Percentiles rank a stretch among this genome's conserved stretches.
Conservation (phyloP, 2,888 invertebrate species). For the Andrena marginata region DNA sequence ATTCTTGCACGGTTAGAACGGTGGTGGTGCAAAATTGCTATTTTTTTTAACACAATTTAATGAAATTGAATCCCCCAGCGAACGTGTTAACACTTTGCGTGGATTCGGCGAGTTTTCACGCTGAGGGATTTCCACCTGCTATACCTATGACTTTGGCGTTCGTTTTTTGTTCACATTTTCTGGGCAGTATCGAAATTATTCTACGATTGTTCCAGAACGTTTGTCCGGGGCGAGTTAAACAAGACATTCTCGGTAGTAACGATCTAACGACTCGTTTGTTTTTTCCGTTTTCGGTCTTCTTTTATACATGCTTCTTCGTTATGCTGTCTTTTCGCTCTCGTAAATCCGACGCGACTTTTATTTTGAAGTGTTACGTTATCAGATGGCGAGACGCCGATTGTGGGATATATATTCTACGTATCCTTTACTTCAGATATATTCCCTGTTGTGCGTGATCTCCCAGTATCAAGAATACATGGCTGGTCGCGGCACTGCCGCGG, state of each 20-base stretch:
- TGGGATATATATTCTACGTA: constrained; percentile 13
- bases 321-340: not conserved
- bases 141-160: no score
- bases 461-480: constrained; percentile 93
- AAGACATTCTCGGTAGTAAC: not conserved
- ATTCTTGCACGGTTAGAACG: no score
- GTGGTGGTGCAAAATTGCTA: no score
- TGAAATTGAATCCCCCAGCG: no score
- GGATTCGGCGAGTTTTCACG: no score
- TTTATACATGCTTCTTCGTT: not conserved
- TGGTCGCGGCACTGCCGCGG: constrained; percentile 90
- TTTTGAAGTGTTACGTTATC: constrained; percentile 20
- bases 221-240: no score
- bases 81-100: no score
- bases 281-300: not conserved
- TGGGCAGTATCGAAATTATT: no score
- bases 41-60: no score
- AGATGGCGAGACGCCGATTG: not conserved
- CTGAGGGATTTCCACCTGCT: no score
- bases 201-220: no score
- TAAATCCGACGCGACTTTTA: not conserved
- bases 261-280: not conserved
- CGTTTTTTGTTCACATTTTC: no score
- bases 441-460: constrained; percentile 93
- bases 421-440: constrained; percentile 86